phyloP scores from a whole-genome alignment of 2,888 invertebrate species.

The Acronicta psi region DNA sequence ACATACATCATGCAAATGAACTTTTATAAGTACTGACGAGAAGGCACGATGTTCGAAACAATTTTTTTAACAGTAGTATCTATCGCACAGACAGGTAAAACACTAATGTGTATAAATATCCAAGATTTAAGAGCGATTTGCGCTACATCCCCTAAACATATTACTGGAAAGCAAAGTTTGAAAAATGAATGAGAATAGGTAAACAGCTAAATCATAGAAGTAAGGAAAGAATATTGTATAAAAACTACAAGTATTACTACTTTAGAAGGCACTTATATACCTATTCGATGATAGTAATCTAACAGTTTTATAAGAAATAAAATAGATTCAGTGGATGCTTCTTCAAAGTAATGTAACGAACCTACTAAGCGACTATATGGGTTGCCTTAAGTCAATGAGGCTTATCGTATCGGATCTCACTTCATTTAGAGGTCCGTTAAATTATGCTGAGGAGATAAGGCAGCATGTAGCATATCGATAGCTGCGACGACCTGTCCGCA shows the following conservation, averaged over 20 bases:
- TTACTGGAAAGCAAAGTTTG: background rate
- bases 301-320: constrained; percentile 67
- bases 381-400: constrained; percentile 81
- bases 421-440: constrained; percentile 87
- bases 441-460: constrained; percentile 84
- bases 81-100: too few relatives aligned
- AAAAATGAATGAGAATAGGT: background rate
- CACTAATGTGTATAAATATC: too few relatives aligned
- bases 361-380: constrained; percentile 66
- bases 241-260: background rate
- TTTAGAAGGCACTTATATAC: constrained; percentile 15
- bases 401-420: constrained; percentile 86
- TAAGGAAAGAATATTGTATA: too few relatives aligned
- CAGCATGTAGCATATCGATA: constrained; percentile 78
- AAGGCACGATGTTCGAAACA: background rate
- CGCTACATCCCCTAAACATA: too few relatives aligned
- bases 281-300: constrained; percentile 41
- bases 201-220: too few relatives aligned
- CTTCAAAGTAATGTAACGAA: constrained; percentile 80
- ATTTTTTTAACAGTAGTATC: background rate
- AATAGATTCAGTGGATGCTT: constrained; percentile 75
- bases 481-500: constrained; percentile 69
- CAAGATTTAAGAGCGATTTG: too few relatives aligned
- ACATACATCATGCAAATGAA: constrained; percentile 21
- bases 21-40: constrained; percentile 17